These are phyloP conservation scores for Sepiola atlantica DNA, from an alignment of 2,888 invertebrate genomes.

Conservation along the genomic window DNA sequence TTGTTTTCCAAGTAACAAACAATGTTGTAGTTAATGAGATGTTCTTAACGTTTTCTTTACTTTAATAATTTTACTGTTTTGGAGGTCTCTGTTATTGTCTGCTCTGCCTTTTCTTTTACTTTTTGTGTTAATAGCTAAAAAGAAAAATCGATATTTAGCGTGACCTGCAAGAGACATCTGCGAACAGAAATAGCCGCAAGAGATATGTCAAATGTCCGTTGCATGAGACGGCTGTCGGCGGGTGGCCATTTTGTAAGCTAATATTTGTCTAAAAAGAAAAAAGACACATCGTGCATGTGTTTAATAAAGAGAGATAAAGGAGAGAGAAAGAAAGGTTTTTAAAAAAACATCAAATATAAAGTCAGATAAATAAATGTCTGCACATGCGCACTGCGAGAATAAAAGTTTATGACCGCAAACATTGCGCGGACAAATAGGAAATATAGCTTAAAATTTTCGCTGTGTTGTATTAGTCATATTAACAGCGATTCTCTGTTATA, in stretches of 20 bases:
- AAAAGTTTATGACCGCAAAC: background rate
- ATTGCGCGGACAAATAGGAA: background rate
- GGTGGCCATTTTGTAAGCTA: background rate
- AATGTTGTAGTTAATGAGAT: no score
- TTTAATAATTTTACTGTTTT: no score
- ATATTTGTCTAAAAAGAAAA: background rate
- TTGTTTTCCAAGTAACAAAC: no score
- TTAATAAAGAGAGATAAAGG: no score
- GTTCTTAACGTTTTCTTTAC: no score
- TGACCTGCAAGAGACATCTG: background rate
- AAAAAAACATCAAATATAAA: background rate
- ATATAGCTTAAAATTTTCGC: no score
- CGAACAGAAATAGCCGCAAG: background rate
- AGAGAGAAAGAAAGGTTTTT: background rate
- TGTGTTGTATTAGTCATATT: no score
- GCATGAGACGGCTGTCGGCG: background rate
- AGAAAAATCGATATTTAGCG: slow-evolving; percentile 6
- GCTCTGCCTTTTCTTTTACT: no score
- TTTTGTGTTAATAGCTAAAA: background rate
- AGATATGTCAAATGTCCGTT: slow-evolving; percentile 21
- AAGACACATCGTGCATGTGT: no score
- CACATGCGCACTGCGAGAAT: background rate
- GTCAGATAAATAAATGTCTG: background rate
- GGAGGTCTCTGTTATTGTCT: no score
- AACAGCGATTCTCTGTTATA: no score